Evolutionary conservation across 2,888 invertebrate genomes (phyloP).

Genomic region (Zootermopsis nevadensis): DNA sequence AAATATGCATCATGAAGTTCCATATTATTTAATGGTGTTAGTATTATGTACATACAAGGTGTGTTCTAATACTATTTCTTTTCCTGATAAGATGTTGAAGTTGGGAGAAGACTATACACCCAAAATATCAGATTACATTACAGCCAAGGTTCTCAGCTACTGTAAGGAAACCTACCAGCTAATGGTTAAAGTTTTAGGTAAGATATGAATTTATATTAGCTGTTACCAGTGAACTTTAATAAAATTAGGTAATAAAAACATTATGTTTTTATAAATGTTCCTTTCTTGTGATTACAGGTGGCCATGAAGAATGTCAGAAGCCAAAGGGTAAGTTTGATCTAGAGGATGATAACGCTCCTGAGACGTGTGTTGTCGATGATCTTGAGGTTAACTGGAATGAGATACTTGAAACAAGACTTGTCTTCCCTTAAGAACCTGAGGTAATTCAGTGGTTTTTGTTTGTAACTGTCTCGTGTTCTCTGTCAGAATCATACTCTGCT

Average conservation of each 20-base stretch:
- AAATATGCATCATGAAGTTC: too few relatives aligned
- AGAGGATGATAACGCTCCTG: background rate
- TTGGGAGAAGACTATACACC: slow-evolving; percentile 62
- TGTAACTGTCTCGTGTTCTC: background rate
- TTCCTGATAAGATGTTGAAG: slow-evolving; percentile 59
- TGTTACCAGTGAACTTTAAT: too few relatives aligned
- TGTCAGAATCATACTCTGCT: background rate
- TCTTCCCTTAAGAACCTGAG: background rate
- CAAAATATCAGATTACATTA: slow-evolving; percentile 60
- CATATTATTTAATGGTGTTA: too few relatives aligned
- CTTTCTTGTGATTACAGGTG: slow-evolving; percentile 13
- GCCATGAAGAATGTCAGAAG: background rate
- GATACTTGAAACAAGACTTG: background rate
- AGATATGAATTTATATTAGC: background rate
- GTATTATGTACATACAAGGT: too few relatives aligned
- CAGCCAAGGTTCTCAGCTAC: slow-evolving; percentile 58
- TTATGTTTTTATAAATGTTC: too few relatives aligned
- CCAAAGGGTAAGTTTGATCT: slow-evolving; percentile 22
- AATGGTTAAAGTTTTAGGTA: background rate
- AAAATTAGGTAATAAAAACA: too few relatives aligned
- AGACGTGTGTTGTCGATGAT: background rate
- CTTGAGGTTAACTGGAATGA: slow-evolving; percentile 22
- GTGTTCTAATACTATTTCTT: background rate
- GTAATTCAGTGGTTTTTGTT: background rate
- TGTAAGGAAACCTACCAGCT: slow-evolving; percentile 22